A percentile compares a stretch with the other conserved stretches of the same genome.
Conservation (phyloP, 2,797 vertebrate genomes). For the Xiphorhynchus erythropygius region DNA sequence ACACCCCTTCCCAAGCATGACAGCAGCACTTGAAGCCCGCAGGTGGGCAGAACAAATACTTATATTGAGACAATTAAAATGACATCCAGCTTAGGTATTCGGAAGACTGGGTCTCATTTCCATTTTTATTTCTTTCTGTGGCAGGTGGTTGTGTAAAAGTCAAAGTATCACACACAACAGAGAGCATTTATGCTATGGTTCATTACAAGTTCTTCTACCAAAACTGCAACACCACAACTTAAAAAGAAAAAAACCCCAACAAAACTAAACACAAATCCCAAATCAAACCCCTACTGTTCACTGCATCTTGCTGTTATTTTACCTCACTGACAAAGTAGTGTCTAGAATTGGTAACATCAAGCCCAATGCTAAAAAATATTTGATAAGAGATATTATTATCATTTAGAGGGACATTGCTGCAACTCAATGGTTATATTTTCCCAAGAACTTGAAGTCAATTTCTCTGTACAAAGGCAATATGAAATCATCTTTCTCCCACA, state of each 20-base stretch:
- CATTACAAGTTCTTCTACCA: not conserved
- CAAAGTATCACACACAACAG: not conserved
- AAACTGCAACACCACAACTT: not conserved
- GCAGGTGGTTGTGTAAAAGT: not conserved
- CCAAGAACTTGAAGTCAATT: not conserved
- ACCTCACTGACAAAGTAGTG: not conserved
- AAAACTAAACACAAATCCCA: not conserved
- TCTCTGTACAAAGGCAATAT: not conserved
- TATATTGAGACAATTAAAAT: not conserved
- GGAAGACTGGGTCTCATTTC: not conserved
- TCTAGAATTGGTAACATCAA: not conserved
- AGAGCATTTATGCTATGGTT: not conserved
- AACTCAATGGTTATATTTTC: not conserved
- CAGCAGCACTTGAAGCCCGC: not conserved
- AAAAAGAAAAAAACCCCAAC: not conserved
- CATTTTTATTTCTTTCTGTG: slow-evolving; percentile 34
- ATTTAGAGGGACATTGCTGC: slow-evolving; percentile 1
- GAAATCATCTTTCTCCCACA: not conserved
- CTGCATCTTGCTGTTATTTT: not conserved
- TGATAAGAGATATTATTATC: not conserved
- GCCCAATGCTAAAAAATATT: not conserved
- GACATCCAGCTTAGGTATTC: not conserved
- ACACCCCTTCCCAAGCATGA: fast-evolving
- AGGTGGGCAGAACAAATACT: not conserved
- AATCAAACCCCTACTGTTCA: not conserved